phyloP scores from a whole-genome alignment of 2,797 vertebrate genomes.

The Pipistrellus nathusii region DNA sequence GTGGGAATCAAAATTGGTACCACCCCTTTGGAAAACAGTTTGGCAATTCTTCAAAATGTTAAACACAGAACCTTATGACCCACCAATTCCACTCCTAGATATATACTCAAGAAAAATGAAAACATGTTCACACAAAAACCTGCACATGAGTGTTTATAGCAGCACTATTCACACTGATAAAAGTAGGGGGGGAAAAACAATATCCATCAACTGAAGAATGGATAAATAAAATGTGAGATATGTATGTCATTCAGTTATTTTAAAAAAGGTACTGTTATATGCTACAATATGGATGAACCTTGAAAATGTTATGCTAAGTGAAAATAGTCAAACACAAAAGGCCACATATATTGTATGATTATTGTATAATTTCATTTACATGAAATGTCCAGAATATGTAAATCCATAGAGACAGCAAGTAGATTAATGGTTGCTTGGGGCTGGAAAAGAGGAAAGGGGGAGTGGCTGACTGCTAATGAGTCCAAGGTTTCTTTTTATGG shows the following conservation, averaged over 20 bases:
- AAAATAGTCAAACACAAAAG: neutral
- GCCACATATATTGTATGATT: neutral
- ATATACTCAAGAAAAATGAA: slow-evolving; percentile 22
- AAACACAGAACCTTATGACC: neutral
- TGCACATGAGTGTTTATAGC: neutral
- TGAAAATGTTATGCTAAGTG: slow-evolving; percentile 44
- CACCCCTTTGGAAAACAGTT: neutral
- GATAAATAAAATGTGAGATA: slow-evolving; percentile 11
- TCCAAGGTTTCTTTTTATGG: neutral
- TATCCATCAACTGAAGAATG: neutral
- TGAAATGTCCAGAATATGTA: slow-evolving; percentile 35
- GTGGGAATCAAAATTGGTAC: neutral
- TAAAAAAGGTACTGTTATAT: neutral
- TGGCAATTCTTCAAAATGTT: neutral
- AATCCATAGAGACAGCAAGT: slow-evolving; percentile 5
- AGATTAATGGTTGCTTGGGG: neutral
- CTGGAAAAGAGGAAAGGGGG: neutral
- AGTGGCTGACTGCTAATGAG: neutral
- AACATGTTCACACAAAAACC: neutral
- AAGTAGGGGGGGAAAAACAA: neutral
- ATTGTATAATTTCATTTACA: neutral
- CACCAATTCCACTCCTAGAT: neutral
- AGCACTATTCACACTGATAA: neutral
- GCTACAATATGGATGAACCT: neutral
- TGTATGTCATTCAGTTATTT: neutral